Evolutionary conservation across 2,797 vertebrate species (phyloP).

Genomic region (Phrynocephalus vlangalii): DNA sequence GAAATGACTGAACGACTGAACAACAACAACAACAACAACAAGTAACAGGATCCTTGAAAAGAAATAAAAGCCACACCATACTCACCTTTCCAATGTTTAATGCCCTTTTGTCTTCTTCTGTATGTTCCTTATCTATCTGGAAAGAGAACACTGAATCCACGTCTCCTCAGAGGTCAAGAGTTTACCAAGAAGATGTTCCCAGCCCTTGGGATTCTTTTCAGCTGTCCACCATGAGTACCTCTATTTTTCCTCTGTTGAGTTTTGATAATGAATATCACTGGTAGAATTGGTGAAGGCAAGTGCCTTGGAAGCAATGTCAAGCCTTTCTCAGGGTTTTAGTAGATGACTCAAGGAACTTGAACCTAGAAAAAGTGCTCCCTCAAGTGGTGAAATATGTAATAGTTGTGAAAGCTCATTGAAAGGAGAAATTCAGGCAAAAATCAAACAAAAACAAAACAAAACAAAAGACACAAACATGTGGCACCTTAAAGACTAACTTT

Average conservation of each 20-base stretch:
- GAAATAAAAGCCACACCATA: neutral
- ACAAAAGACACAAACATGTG: no score
- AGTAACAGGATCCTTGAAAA: neutral
- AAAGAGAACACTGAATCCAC: neutral
- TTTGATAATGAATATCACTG: neutral
- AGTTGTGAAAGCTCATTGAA: no score
- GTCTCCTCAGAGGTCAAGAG: neutral
- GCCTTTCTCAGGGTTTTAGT: neutral
- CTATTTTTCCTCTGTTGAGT: neutral
- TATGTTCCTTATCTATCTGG: neutral
- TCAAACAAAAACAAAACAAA: no score
- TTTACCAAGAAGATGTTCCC: neutral
- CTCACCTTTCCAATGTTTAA: neutral
- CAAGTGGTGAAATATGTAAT: no score
- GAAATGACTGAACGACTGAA: no score
- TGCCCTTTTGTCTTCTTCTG: neutral
- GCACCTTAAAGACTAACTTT: no score
- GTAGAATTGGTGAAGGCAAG: neutral
- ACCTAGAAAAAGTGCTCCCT: no score
- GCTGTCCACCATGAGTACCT: no score
- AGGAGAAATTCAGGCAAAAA: no score
- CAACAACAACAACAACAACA: no score
- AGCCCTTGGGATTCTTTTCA: neutral
- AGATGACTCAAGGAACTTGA: no score
- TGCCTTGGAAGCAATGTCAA: neutral